phyloP scores from a whole-genome alignment of 2,113 vertebrate species.

The Tretioscincus oriximinensis region DNA sequence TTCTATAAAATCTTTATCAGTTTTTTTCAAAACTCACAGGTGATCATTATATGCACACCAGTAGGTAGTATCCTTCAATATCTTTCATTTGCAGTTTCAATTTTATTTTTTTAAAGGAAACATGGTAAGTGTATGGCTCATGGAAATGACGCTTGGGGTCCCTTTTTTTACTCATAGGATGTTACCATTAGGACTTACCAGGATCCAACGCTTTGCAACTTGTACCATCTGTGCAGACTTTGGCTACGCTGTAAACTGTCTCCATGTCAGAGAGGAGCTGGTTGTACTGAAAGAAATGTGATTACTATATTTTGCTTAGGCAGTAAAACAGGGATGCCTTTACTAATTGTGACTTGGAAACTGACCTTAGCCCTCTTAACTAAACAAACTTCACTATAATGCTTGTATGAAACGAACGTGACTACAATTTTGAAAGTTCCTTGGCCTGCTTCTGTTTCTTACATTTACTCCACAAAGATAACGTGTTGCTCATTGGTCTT shows the following conservation, averaged over 20 bases:
- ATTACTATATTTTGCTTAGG: neutral
- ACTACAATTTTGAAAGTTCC: neutral
- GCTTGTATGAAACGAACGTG: neutral
- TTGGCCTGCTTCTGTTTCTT: neutral
- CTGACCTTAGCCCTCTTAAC: neutral
- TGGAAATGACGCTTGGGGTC: too few species aligned
- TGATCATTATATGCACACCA: neutral
- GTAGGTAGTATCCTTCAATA: neutral
- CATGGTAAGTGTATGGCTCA: neutral
- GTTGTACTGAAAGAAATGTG: conserved; percentile 82
- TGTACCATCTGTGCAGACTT: conserved; percentile 76
- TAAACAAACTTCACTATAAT: too few species aligned
- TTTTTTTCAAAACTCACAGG: neutral
- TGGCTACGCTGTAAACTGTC: conserved; percentile 87
- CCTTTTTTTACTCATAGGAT: neutral
- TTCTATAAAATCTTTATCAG: neutral
- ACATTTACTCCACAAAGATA: too few species aligned
- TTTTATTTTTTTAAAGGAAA: neutral
- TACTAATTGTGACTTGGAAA: neutral
- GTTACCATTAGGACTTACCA: conserved; percentile 70
- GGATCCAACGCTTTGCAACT: conserved; percentile 86
- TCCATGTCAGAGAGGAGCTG: conserved; percentile 90
- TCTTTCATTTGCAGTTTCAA: neutral
- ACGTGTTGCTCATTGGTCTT: neutral
- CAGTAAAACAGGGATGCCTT: neutral